Evolutionary conservation across 2,888 invertebrate genomes (phyloP).

Genomic region (Napeogenes inachia): DNA sequence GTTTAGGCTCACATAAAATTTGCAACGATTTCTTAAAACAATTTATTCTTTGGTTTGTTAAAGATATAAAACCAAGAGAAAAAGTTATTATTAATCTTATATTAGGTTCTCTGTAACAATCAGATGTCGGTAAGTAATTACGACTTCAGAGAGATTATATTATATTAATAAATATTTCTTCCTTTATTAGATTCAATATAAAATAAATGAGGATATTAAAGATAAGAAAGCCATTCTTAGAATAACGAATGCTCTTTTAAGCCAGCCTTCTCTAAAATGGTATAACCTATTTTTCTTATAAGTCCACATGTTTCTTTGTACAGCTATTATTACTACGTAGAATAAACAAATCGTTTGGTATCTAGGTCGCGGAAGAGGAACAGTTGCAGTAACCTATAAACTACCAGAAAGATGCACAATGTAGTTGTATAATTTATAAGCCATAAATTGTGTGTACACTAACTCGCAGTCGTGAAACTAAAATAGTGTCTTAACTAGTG

Average conservation of each 20-base stretch:
- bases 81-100: too few relatives aligned
- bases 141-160: too few relatives aligned
- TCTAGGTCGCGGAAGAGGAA: constrained; percentile 29
- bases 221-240: not conserved
- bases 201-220: too few relatives aligned
- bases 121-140: too few relatives aligned
- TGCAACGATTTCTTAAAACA: too few relatives aligned
- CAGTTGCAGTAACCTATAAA: constrained; percentile 20
- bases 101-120: too few relatives aligned
- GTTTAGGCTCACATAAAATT: too few relatives aligned
- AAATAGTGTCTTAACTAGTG: not conserved
- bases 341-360: constrained; percentile 29
- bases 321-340: constrained; percentile 31
- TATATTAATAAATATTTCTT: too few relatives aligned
- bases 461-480: not conserved
- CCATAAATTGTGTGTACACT: not conserved
- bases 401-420: constrained; percentile 19
- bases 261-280: constrained; percentile 5
- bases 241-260: not conserved
- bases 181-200: too few relatives aligned
- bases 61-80: too few relatives aligned
- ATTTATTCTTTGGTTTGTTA: too few relatives aligned
- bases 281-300: constrained; percentile 28
- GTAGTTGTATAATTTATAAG: not conserved
- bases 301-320: constrained; percentile 30